These are phyloP conservation scores for Eleginops maclovinus DNA, from an alignment of 2,113 vertebrate species.

Conservation along the genomic window DNA sequence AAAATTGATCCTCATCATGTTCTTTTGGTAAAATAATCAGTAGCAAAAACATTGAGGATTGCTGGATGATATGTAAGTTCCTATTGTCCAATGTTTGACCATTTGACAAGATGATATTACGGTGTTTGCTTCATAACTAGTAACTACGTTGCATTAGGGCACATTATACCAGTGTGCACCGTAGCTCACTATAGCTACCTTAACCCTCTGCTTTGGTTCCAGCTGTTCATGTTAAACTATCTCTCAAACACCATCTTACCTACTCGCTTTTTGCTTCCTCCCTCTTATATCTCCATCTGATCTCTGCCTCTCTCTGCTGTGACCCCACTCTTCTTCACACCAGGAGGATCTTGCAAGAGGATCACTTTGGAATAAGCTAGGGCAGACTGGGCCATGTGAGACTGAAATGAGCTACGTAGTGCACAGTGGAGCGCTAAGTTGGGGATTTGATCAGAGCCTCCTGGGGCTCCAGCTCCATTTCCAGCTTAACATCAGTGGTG, in stretches of 20 bases:
- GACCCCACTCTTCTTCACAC: conserved; percentile 47
- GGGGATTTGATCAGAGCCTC: conserved; percentile 73
- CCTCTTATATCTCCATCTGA: conserved; percentile 37
- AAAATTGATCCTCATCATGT: background rate
- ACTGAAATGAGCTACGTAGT: conserved; percentile 56
- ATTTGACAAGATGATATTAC: background rate
- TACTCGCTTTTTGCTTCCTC: conserved; percentile 18
- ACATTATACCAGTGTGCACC: background rate
- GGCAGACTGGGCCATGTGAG: conserved; percentile 44
- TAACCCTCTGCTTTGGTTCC: background rate
- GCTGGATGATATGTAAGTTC: background rate
- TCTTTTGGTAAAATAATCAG: background rate
- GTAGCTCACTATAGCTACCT: background rate
- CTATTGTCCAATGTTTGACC: background rate
- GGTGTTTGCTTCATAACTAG: background rate
- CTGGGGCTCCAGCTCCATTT: conserved; percentile 66
- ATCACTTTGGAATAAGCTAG: conserved; percentile 60
- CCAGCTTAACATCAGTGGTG: conserved; percentile 74
- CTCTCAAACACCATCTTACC: conserved; percentile 52
- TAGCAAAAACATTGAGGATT: background rate
- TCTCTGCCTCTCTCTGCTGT: conserved; percentile 48
- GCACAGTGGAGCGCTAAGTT: conserved; percentile 61
- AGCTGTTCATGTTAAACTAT: conserved; percentile 36
- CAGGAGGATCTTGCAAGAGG: conserved; percentile 48
- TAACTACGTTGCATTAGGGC: background rate